Evolutionary conservation across 30 jellyfish, hydroid and myxozoan genomes (phyloP).

Genomic region (Aurelia aurita complex sp. Pacific): DNA sequence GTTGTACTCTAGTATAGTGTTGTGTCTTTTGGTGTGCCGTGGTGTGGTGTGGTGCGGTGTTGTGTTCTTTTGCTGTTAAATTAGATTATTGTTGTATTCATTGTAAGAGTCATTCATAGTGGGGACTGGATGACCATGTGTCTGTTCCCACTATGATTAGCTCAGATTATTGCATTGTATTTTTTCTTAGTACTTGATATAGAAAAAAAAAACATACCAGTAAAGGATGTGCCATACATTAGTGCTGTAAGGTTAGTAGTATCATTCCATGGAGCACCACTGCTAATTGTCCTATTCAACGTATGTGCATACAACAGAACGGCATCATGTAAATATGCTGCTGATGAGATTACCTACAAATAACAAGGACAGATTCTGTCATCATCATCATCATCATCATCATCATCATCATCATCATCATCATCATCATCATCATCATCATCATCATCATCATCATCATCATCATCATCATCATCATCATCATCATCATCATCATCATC

Average conservation of each 20-base stretch:
- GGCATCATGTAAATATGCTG: constrained; percentile 90
- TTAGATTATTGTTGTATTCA: too few relatives aligned
- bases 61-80: too few relatives aligned
- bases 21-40: too few relatives aligned
- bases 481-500: constrained; percentile 22
- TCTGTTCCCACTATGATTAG: too few relatives aligned
- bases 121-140: too few relatives aligned
- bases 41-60: too few relatives aligned
- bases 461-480: constrained; percentile 17
- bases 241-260: constrained; percentile 1
- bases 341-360: constrained; percentile 64
- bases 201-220: constrained; percentile 28
- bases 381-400: constrained; percentile 2
- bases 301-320: constrained; percentile 80
- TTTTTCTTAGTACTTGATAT: too few relatives aligned
- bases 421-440: constrained; percentile 14
- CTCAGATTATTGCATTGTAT: too few relatives aligned
- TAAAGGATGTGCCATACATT: constrained; percentile 29
- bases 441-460: constrained; percentile 11
- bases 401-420: constrained; percentile 21
- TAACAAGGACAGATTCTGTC: too few relatives aligned
- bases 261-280: constrained; percentile 37
- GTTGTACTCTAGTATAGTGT: too few relatives aligned
- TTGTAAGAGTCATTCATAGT: too few relatives aligned
- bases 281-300: constrained; percentile 58